Evolutionary conservation across 2,797 vertebrate species (phyloP).

Genomic region (Lemur catta): DNA sequence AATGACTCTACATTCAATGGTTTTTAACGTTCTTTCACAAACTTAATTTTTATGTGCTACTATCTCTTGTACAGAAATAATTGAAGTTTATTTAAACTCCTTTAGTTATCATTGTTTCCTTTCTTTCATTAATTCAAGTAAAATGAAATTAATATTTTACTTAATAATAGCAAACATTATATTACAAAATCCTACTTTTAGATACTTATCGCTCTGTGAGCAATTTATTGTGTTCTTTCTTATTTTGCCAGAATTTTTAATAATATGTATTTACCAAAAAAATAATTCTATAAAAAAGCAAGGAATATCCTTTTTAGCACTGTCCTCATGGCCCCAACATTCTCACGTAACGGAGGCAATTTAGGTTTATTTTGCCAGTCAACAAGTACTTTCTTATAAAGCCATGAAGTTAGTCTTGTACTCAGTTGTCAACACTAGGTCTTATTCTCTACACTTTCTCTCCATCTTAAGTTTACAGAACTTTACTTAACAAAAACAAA

Average conservation of each 20-base stretch:
- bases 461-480: background rate
- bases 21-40: background rate
- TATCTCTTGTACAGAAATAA: background rate
- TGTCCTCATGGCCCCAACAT: background rate
- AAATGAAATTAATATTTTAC: conserved; percentile 33
- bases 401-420: background rate
- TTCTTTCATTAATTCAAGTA: background rate
- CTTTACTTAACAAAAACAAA: conserved; percentile 8
- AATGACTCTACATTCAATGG: background rate
- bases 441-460: background rate
- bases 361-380: background rate
- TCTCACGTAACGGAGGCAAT: background rate
- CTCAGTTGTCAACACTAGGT: background rate
- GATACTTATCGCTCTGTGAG: background rate
- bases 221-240: background rate
- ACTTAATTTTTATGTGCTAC: background rate
- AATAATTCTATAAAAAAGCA: background rate
- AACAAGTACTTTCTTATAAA: background rate
- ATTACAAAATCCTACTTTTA: background rate
- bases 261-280: background rate
- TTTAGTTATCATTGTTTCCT: background rate
- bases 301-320: background rate
- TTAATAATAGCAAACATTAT: background rate
- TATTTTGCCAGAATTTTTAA: background rate
- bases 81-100: background rate